Base-by-base conservation (phyloP, 1,140 invertebrate species). In the Drosophila mayri region DNA sequence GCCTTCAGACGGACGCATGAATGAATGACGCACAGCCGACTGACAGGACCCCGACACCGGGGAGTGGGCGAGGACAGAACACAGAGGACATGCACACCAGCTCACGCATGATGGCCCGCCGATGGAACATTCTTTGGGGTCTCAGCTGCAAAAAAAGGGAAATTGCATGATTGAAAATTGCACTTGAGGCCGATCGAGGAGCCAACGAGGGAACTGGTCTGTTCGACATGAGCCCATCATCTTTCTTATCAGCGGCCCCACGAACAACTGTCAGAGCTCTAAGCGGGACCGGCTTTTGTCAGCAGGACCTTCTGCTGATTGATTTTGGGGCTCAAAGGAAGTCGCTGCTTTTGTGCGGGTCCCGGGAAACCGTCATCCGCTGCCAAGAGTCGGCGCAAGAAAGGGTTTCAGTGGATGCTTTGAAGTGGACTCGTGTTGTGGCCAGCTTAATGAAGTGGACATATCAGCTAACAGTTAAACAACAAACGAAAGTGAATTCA, bases 131-230 rank as follows among this genome's bases (percentile, higher is more conserved):
- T 71, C 38, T 60, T 11, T 71, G 11, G 11, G 52, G 67, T 40
- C 70, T 47, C 85, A 90, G 83, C 83, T 87, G 83, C 71, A 72
- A 75, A 59, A 59, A 59, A 46, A 79, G 61, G 84, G 66, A 86
- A 83, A 90, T 90, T 81, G 86, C 86, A 86, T 90, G 82, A 90
- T 90, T 91, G 87, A 90, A 90, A 86, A 90, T 83, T 90, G 79
- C 82, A 91, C 79, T 90, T 83, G 82, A 81, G 76, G 64, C 64
- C 43, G 43, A 30, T 47, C 41, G 32, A 46, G 25, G 14, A 32
- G 25, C 7, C 18, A 22, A 18, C 25, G 37, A 14, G 47, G 18
- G 35, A 60, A 25, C 25, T 25, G 40, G 40, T 22, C 35, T 3
- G 3, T 25, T 41, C 22, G 54, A 41, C 20, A 40, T 57, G 35